Conservation (phyloP, 1,140 invertebrate genomes). For the Drosophila quadrilineata region DNA sequence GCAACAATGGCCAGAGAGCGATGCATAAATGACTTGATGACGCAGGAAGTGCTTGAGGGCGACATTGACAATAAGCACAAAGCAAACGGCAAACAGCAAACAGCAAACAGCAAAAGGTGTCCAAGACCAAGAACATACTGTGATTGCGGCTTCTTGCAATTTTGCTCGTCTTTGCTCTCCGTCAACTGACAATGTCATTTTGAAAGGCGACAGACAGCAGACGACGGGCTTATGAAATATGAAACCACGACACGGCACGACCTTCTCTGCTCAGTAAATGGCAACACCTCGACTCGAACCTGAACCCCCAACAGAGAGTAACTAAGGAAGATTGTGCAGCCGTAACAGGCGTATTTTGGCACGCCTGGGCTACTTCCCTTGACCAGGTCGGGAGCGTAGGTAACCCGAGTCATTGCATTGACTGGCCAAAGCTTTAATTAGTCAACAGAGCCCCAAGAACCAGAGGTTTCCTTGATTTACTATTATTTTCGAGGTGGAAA, state of each 20-base stretch:
- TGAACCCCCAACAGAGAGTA: neutral
- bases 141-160: conserved; percentile 12
- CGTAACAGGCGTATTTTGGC: conserved; percentile 49
- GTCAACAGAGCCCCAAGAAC: conserved; percentile 45
- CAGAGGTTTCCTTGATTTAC: conserved; percentile 50
- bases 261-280: conserved; percentile 34
- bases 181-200: conserved; percentile 61
- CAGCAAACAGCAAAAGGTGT: conserved; percentile 44
- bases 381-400: conserved; percentile 39
- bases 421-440: conserved; percentile 54
- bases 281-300: conserved; percentile 42
- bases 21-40: conserved; percentile 63
- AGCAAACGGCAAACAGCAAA: conserved; percentile 17
- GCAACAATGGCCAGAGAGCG: too few species aligned
- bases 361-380: conserved; percentile 9
- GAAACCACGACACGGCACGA: conserved; percentile 61
- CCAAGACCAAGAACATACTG: conserved; percentile 38
- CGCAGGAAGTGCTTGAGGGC: conserved; percentile 62
- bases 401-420: conserved; percentile 56
- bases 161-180: too few species aligned
- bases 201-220: conserved; percentile 36
- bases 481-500: too few species aligned
- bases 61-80: conserved; percentile 69
- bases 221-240: conserved; percentile 74
- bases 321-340: neutral